Conservation (phyloP, 2,888 invertebrate genomes). For the Drosophila flavopinicola region DNA sequence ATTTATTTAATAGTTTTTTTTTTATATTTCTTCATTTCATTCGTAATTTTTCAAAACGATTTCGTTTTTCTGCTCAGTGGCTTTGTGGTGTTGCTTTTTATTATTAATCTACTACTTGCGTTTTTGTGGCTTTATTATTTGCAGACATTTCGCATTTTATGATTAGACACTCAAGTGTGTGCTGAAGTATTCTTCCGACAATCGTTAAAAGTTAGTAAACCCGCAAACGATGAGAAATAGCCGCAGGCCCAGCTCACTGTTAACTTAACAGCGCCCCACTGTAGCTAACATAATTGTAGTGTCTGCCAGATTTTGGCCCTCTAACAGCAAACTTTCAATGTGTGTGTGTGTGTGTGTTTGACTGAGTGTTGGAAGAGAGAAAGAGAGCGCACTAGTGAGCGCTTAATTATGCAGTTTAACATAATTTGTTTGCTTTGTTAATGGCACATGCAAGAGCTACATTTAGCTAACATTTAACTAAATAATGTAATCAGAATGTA, state of each 20-base stretch:
- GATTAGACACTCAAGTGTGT: slow-evolving; percentile 70
- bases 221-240: slow-evolving; percentile 30
- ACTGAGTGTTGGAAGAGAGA: too few species aligned
- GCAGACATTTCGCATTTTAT: slow-evolving; percentile 69
- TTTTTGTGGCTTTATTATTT: slow-evolving; percentile 67
- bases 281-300: slow-evolving; percentile 36
- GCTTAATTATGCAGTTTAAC: slow-evolving; percentile 61
- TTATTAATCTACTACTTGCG: slow-evolving; percentile 23
- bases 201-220: slow-evolving; percentile 57
- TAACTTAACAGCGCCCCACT: slow-evolving; percentile 29
- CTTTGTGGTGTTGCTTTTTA: slow-evolving; percentile 11
- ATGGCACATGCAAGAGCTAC: slow-evolving; percentile 4
- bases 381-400: not conserved
- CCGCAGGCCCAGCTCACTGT: slow-evolving; percentile 21
- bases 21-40: slow-evolving; percentile 19
- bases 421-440: slow-evolving; percentile 40
- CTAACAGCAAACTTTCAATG: slow-evolving; percentile 11
- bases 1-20: slow-evolving; percentile 25
- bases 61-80: slow-evolving; percentile 58
- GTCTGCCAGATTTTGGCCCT: slow-evolving; percentile 1
- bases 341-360: slow-evolving; percentile 3
- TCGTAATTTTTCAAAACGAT: slow-evolving; percentile 52
- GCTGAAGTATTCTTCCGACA: slow-evolving; percentile 74
- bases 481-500: slow-evolving; percentile 3
- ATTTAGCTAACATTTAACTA: slow-evolving; percentile 5